Evolutionary conservation across 1,140 invertebrate genomes (phyloP).

Genomic region (Meloidogyne floridensis): DNA sequence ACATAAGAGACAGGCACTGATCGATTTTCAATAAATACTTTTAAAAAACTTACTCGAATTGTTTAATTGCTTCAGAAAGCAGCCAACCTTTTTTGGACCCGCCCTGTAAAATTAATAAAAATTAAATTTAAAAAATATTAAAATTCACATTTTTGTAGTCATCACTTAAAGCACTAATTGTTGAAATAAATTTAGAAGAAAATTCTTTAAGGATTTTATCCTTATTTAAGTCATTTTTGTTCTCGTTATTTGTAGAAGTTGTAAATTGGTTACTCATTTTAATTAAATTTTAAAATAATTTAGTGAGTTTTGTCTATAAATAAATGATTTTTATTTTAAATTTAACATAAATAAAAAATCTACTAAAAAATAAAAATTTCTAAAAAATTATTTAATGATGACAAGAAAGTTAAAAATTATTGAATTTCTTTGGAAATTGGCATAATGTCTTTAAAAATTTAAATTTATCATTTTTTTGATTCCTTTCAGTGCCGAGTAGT

Average conservation of each 20-base stretch:
- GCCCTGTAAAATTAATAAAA: not conserved
- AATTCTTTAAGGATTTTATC: slow-evolving; percentile 3
- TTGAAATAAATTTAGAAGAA: not conserved
- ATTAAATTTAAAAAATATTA: not conserved
- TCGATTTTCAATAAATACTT: no score
- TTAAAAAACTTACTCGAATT: not conserved
- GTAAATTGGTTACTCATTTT: not conserved
- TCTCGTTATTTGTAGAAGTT: not conserved
- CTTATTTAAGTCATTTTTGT: not conserved
- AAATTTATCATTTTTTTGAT: no score
- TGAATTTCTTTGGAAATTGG: no score
- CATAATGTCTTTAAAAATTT: no score
- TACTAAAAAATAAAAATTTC: no score
- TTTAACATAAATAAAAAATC: no score
- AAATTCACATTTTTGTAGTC: not conserved
- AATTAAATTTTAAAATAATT: not conserved
- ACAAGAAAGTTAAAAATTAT: no score
- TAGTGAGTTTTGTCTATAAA: no score
- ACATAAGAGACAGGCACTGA: no score
- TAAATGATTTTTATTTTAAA: no score
- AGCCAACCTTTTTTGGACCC: not conserved
- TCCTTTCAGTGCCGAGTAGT: no score
- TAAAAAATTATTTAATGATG: no score
- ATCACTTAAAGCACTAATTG: not conserved
- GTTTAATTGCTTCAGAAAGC: not conserved